These are phyloP conservation scores for Aquatica leii DNA, from an alignment of 2,888 invertebrate genomes.

Conservation along the genomic window DNA sequence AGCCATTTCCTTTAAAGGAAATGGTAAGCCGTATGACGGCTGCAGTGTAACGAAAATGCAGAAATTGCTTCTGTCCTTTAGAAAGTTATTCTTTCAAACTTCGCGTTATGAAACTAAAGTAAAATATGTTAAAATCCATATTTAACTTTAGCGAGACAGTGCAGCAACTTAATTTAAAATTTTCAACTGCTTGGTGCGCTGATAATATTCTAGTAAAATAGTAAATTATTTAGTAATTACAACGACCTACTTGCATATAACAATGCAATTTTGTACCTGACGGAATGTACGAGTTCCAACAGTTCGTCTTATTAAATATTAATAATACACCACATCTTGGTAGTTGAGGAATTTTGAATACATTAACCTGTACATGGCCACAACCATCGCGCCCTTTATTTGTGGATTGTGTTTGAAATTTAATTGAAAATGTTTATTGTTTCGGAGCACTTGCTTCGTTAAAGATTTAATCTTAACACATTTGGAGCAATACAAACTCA, in stretches of 20 bases:
- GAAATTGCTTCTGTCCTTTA: conserved; percentile 24
- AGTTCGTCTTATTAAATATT: conserved; percentile 32
- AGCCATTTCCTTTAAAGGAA: conserved; percentile 29
- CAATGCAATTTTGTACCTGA: conserved; percentile 33
- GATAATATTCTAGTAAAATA: conserved; percentile 4
- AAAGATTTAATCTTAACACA: too few relatives aligned
- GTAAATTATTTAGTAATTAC: conserved; percentile 33
- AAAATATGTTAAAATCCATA: conserved; percentile 4
- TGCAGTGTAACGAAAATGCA: conserved; percentile 23
- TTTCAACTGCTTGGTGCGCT: not conserved
- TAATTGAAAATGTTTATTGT: too few relatives aligned
- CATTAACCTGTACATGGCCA: too few relatives aligned
- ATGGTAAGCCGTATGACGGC: conserved; percentile 26
- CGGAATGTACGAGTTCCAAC: conserved; percentile 15
- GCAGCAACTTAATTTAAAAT: not conserved
- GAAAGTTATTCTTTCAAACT: conserved; percentile 12
- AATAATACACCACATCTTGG: conserved; percentile 21
- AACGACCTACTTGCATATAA: conserved; percentile 21
- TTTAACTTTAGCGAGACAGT: not conserved
- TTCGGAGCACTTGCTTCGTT: too few relatives aligned
- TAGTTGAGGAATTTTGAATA: too few relatives aligned
- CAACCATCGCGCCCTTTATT: too few relatives aligned
- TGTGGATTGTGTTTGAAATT: too few relatives aligned
- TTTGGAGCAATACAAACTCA: too few relatives aligned
- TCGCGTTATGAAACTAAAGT: conserved; percentile 15